Evolutionary conservation across 2,113 vertebrate species (phyloP), one percentile per base, ranked within the genome.

Genomic region (Bucco capensis): DNA sequence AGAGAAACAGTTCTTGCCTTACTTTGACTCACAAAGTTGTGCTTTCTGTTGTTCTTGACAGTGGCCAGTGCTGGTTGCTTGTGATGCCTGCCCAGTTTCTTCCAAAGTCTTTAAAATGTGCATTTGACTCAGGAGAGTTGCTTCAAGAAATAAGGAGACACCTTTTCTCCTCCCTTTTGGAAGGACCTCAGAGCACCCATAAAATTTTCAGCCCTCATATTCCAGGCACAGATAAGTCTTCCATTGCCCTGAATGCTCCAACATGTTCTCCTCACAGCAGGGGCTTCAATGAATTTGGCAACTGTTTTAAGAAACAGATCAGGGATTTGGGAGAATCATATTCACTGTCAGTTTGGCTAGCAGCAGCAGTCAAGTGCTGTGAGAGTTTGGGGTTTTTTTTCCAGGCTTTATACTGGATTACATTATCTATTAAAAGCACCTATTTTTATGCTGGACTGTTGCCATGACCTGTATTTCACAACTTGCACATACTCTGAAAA

Each of bases 351-450:
- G 22, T 66, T 78, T 0, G 6, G 62, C 81, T 82, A 92, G 33
- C 53, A 82, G 71, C 62, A 89, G 62, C 61, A 89, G 93, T 66
- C 83, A 80, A 85, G 54, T 57, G 31, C 67, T 84, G 27, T 31
- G 78, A 83, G 81, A 76, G 37, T 88, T 81, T 50, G 53, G 37
- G 5, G 4, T 1, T 6, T 73, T 88, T 53, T 83, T 88, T 15
- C 64, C 54, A 70, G 64, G 81, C 47, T 85, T 93, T 84, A 31
- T 82, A 50, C 33, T 76, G 84, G 78, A 91, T 94, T 93, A 94
- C 0, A n/a, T 94, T 95, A 93, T 93, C 91, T 93, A 49, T 89
- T 89, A 94, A 89, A 92, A 91, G 54, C 89, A 94, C 81, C 78
- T 95, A 91, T 94, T 96, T 95, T 93, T 91, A 27, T 85, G 56